Evolutionary conservation across 35 echinoderm and acorn worm genomes (phyloP).

Genomic region (Acanthaster planci): DNA sequence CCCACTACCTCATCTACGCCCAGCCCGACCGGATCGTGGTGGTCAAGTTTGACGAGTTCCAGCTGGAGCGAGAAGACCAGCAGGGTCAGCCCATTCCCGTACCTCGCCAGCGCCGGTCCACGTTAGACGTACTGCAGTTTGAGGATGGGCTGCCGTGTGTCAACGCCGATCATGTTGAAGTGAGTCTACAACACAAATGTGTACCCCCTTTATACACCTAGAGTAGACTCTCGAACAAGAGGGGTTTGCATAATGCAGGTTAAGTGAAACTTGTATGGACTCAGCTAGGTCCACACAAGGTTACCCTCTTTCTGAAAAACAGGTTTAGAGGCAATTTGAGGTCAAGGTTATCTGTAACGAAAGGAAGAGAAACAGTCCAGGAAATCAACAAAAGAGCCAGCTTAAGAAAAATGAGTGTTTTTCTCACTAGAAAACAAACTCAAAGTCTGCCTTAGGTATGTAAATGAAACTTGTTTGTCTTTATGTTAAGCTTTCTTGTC

Average conservation of each 20-base stretch:
- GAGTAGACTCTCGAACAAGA: neutral
- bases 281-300: too few species aligned
- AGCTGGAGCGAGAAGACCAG: constrained; percentile 51
- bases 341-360: too few species aligned
- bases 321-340: too few species aligned
- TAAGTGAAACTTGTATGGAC: too few species aligned
- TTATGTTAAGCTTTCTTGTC: too few species aligned
- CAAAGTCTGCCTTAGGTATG: too few species aligned
- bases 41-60: constrained; percentile 62
- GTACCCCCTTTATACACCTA: neutral
- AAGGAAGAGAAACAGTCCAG: too few species aligned
- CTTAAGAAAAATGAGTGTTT: too few species aligned
- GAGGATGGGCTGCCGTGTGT: neutral
- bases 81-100: constrained; percentile 12
- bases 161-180: constrained; percentile 21
- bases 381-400: too few species aligned
- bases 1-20: constrained; percentile 46
- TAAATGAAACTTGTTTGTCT: too few species aligned
- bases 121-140: constrained; percentile 21
- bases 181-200: neutral
- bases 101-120: neutral
- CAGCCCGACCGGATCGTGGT: constrained; percentile 35
- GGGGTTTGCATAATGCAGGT: neutral
- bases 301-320: too few species aligned
- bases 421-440: too few species aligned